Conservation (phyloP, 2,113 vertebrate species). For the Arizona elegans region DNA sequence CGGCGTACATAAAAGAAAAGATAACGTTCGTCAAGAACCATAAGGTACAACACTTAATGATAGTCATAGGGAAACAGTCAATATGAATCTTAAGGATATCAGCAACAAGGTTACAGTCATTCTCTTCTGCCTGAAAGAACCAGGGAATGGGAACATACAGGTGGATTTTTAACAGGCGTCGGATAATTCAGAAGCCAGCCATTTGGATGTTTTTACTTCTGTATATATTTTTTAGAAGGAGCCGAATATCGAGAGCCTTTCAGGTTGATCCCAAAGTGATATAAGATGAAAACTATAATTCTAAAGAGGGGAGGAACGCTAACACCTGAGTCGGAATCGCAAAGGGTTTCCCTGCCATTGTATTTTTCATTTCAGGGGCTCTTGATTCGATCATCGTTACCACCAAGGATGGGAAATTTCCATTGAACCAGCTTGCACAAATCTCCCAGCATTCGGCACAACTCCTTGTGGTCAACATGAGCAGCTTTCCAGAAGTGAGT, state of each 20-base stretch:
- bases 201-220: slow-evolving; percentile 44
- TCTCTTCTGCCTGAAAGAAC: not conserved
- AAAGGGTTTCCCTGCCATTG: not conserved
- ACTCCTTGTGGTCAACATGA: slow-evolving; percentile 90
- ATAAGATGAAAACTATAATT: not conserved
- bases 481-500: slow-evolving; percentile 89
- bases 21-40: too few relatives aligned
- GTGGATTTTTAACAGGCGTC: slow-evolving; percentile 67
- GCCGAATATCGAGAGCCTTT: not conserved
- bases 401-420: slow-evolving; percentile 88
- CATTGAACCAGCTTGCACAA: slow-evolving; percentile 93
- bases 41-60: too few relatives aligned
- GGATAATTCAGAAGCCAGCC: slow-evolving; percentile 77
- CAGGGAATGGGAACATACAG: not conserved
- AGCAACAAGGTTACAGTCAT: not conserved
- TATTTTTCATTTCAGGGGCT: slow-evolving; percentile 74
- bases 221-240: not conserved
- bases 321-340: not conserved
- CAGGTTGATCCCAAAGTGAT: not conserved
- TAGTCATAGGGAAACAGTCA: too few relatives aligned
- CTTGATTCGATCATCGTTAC: slow-evolving; percentile 87
- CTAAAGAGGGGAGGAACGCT: not conserved
- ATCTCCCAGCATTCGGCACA: slow-evolving; percentile 92
- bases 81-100: too few relatives aligned
- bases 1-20: too few relatives aligned